phyloP scores from a whole-genome alignment of 2,113 vertebrate species.

The Menura novaehollandiae region DNA sequence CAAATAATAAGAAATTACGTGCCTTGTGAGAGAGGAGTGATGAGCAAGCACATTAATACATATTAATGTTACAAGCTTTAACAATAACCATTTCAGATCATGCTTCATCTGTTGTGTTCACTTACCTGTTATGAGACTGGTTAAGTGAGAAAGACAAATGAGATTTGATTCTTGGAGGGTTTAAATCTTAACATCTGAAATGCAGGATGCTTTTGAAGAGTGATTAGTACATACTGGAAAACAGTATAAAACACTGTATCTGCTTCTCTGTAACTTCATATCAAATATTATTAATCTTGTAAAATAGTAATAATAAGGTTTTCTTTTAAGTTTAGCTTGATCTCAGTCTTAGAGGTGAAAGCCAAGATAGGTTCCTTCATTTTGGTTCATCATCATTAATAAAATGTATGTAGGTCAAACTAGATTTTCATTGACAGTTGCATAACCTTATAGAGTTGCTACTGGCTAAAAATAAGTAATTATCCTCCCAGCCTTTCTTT shows the following conservation, averaged over 20 bases:
- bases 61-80: neutral
- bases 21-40: neutral
- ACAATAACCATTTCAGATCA: neutral
- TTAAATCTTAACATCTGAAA: neutral
- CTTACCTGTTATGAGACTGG: neutral
- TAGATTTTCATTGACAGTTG: neutral
- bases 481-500: neutral
- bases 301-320: neutral
- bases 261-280: neutral
- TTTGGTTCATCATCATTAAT: neutral
- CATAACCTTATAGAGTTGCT: neutral
- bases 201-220: neutral
- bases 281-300: neutral
- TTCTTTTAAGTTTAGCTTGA: neutral
- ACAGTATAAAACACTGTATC: neutral
- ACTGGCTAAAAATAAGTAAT: neutral
- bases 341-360: neutral
- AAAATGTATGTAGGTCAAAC: neutral
- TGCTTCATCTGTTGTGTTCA: neutral
- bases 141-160: neutral
- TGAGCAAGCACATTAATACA: neutral
- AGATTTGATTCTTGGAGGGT: neutral
- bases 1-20: neutral
- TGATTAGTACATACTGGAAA: neutral
- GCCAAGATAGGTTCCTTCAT: neutral